Evolutionary conservation across 2,797 vertebrate species (phyloP).

Genomic region (Lerista edwardsae): DNA sequence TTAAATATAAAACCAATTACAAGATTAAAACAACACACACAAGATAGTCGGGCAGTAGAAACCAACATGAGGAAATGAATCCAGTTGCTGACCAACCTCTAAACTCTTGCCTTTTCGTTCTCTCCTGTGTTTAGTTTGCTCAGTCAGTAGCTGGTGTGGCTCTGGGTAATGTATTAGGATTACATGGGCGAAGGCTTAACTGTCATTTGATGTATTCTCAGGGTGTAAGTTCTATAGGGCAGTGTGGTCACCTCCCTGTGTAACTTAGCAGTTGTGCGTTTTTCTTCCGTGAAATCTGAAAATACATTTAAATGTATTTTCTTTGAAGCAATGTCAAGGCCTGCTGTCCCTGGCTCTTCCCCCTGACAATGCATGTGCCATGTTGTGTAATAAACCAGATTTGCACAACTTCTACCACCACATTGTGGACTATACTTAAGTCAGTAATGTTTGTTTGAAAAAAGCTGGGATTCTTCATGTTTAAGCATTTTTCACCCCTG

Average conservation of each 20-base stretch:
- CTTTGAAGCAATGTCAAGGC: not conserved
- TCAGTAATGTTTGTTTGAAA: not conserved
- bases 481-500: not conserved
- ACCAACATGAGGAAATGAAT: not conserved
- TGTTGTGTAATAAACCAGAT: fast-evolving
- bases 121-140: not conserved
- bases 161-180: not conserved
- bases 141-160: constrained; percentile 4
- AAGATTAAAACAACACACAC: not conserved
- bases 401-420: fast-evolving
- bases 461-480: not conserved
- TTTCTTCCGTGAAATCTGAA: constrained; percentile 3
- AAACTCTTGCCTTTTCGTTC: not conserved
- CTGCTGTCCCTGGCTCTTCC: not conserved
- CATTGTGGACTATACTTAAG: not conserved
- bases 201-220: not conserved
- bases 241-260: not conserved
- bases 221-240: not conserved
- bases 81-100: constrained; percentile 11
- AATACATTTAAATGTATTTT: constrained; percentile 41
- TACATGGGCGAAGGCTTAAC: constrained; percentile 7
- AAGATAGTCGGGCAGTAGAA: fast-evolving
- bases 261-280: not conserved
- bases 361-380: not conserved
- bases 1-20: too few relatives aligned